Evolutionary conservation across 1,140 invertebrate genomes (phyloP).

Genomic region (Nymphalis io): DNA sequence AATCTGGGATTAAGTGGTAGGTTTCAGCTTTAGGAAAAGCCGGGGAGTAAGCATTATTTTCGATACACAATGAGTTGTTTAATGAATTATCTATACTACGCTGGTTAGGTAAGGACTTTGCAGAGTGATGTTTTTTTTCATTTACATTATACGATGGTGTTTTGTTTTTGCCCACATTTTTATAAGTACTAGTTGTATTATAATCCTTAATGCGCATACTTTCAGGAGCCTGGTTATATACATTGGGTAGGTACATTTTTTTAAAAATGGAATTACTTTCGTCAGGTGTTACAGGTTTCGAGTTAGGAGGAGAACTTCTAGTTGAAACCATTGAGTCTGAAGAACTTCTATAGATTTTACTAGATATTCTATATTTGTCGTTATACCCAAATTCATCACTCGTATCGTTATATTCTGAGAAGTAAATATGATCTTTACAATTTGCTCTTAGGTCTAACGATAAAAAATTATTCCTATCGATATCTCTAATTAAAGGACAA

Average conservation of each 20-base stretch:
- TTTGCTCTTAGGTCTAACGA: conserved; percentile 59
- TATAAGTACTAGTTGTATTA: not conserved
- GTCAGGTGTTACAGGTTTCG: conserved; percentile 3
- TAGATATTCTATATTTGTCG: not conserved
- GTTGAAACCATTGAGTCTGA: conserved; percentile 19
- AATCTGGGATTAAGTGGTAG: conserved; percentile 61
- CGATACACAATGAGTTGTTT: conserved; percentile 50
- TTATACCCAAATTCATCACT: not conserved
- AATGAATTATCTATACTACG: conserved; percentile 50
- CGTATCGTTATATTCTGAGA: conserved; percentile 1
- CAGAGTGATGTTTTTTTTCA: not conserved
- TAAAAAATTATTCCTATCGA: conserved; percentile 51
- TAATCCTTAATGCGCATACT: not conserved
- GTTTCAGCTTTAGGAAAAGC: conserved; percentile 57
- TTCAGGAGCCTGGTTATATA: conserved; percentile 2
- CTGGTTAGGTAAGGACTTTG: conserved; percentile 13
- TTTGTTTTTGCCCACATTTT: not conserved
- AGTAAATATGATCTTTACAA: conserved; percentile 42
- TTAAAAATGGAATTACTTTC: conserved; percentile 18
- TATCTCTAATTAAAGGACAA: conserved; percentile 15
- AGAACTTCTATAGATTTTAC: conserved; percentile 12
- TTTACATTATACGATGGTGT: not conserved
- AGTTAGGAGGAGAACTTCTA: conserved; percentile 10
- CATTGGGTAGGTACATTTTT: conserved; percentile 4
- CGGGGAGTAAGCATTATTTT: conserved; percentile 61